Percentiles rank a stretch among this genome's conserved stretches.
phyloP scores from a whole-genome alignment of 2,888 invertebrate genomes.

The Cantharis lateralis region DNA sequence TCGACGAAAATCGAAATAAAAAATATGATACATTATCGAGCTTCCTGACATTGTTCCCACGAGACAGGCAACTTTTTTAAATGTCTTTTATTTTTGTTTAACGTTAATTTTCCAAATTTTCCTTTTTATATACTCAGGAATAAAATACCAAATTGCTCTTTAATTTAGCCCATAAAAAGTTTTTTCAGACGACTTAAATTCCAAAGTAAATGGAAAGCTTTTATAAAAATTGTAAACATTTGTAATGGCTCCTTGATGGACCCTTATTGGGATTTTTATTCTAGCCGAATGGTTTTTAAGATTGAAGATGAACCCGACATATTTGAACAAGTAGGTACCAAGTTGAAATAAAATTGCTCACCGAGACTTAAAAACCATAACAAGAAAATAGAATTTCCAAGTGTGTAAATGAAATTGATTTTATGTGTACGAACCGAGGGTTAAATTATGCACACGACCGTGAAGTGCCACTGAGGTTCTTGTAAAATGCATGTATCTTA shows the following conservation, averaged over 20 bases:
- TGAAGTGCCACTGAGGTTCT: conserved; percentile 7
- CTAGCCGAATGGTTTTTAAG: neutral
- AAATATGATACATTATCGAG: neutral
- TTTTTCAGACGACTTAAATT: neutral
- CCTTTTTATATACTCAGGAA: neutral
- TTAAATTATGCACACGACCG: neutral
- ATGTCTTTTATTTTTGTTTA: neutral
- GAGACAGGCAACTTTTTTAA: neutral
- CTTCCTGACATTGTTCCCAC: neutral
- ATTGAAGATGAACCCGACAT: neutral
- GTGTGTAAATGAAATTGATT: conserved; percentile 1
- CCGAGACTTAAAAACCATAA: neutral
- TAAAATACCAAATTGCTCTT: neutral
- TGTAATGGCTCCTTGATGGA: neutral
- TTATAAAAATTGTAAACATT: neutral
- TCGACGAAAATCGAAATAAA: neutral
- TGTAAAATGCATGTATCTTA: conserved; percentile 28
- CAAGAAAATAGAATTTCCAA: conserved; percentile 2
- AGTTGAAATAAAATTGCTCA: neutral
- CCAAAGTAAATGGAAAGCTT: neutral
- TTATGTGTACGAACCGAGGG: neutral
- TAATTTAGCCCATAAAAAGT: neutral
- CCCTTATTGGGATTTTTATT: neutral
- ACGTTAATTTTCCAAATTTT: neutral
- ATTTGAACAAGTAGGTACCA: neutral